Evolutionary conservation across 2,113 vertebrate genomes (phyloP).

Genomic region (Brachypteracias leptosomus): DNA sequence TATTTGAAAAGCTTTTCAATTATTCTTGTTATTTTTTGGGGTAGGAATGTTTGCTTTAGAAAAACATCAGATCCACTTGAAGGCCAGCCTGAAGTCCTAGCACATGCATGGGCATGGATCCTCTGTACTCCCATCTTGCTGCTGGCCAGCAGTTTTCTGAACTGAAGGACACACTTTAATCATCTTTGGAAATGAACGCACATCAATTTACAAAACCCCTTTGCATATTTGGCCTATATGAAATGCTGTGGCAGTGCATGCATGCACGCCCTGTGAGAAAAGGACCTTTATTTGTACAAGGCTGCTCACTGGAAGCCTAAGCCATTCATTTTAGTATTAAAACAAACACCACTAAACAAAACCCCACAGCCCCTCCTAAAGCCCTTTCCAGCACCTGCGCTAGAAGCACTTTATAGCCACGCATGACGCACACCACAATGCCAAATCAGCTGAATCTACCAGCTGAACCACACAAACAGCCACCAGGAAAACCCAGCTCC

Average conservation of each 20-base stretch:
- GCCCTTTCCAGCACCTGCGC: neutral
- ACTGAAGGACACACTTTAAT: neutral
- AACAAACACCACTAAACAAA: neutral
- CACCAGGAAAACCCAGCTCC: neutral
- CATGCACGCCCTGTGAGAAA: neutral
- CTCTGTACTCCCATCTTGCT: neutral
- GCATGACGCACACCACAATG: fast-evolving
- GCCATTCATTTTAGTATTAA: neutral
- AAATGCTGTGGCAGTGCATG: neutral
- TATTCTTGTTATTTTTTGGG: neutral
- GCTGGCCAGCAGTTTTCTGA: neutral
- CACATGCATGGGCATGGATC: neutral
- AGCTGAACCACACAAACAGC: neutral
- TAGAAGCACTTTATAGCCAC: neutral
- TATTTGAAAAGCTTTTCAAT: neutral
- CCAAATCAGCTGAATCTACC: neutral
- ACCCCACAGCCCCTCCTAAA: neutral
- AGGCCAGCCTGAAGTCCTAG: neutral
- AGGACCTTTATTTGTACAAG: neutral
- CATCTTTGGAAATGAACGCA: neutral
- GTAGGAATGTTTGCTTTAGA: neutral
- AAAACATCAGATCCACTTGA: neutral
- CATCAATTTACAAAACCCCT: neutral
- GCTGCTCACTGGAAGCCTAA: neutral
- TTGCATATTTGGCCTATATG: neutral